phyloP scores from a whole-genome alignment of 1,140 invertebrate species.

The Ostrea edulis region DNA sequence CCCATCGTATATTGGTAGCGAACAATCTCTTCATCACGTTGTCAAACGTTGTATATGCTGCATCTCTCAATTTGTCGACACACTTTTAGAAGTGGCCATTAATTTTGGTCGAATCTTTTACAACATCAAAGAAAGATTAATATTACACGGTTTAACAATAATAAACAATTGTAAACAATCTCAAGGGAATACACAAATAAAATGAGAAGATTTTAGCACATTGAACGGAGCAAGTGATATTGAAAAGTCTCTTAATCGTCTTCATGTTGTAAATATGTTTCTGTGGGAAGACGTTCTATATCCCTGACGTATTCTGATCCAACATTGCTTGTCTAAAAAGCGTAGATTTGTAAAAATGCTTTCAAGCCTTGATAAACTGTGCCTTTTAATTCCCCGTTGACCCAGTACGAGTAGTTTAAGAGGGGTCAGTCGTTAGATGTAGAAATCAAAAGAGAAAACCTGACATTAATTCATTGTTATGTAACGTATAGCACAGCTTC shows the following conservation, averaged over 20 bases:
- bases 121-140: neutral
- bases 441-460: neutral
- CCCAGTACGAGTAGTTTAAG: slow-evolving; percentile 11
- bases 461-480: neutral
- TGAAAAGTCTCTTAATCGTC: neutral
- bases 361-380: slow-evolving; percentile 16
- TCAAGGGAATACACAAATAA: slow-evolving; percentile 11
- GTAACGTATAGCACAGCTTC: neutral
- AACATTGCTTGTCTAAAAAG: neutral
- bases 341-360: slow-evolving; percentile 26
- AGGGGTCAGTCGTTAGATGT: neutral
- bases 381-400: neutral
- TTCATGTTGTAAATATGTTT: slow-evolving; percentile 21
- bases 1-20: neutral
- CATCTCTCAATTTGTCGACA: neutral
- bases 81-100: neutral
- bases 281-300: neutral
- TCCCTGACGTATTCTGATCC: neutral
- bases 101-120: neutral
- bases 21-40: neutral
- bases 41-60: neutral
- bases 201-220: slow-evolving; percentile 1
- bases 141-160: slow-evolving; percentile 6
- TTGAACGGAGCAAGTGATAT: neutral
- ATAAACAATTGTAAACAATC: slow-evolving; percentile 6